phyloP scores from a whole-genome alignment of 1,140 invertebrate species.

The Akabosia matsudoensis region DNA sequence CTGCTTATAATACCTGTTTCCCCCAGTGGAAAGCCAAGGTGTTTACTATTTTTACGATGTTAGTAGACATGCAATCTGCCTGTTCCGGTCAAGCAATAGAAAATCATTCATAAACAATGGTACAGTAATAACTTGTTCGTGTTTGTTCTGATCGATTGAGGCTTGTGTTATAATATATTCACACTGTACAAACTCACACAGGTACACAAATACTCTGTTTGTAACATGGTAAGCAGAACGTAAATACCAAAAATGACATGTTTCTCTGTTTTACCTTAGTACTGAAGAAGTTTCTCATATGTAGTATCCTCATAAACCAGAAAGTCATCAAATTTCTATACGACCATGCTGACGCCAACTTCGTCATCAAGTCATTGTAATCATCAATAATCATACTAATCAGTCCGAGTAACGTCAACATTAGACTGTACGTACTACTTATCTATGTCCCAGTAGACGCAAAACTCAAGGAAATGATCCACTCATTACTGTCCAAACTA shows the following conservation, averaged over 20 bases:
- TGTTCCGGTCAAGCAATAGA: background rate
- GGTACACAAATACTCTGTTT: too few relatives aligned
- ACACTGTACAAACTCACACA: too few relatives aligned
- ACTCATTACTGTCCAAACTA: too few relatives aligned
- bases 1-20: background rate
- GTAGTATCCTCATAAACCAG: background rate
- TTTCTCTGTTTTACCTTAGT: too few relatives aligned
- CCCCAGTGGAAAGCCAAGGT: too few relatives aligned
- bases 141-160: background rate
- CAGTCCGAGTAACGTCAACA: background rate
- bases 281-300: background rate
- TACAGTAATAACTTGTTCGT: background rate
- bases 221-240: too few relatives aligned
- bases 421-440: background rate
- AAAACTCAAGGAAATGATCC: background rate
- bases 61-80: background rate
- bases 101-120: background rate
- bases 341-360: slow-evolving; percentile 4
- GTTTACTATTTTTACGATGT: background rate
- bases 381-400: slow-evolving; percentile 24
- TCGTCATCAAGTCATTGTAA: slow-evolving; percentile 17
- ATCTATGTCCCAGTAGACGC: slow-evolving; percentile 6
- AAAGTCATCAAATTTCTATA: background rate
- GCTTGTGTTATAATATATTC: background rate
- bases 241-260: too few relatives aligned